Evolutionary conservation across 2,888 invertebrate genomes (phyloP).

Genomic region (Mesoligia furuncula): DNA sequence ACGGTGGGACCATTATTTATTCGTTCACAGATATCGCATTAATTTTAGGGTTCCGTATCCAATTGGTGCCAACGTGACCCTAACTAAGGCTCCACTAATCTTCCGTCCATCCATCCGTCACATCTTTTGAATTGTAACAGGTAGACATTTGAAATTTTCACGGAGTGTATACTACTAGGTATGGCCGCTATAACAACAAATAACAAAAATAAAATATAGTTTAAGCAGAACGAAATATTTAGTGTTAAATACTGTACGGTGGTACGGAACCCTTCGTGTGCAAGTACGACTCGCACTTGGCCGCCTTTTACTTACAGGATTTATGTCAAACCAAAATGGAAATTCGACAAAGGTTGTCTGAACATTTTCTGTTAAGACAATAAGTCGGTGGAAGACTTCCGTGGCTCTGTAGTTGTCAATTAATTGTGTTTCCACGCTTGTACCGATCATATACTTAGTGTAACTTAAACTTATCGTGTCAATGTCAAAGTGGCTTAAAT

Average conservation of each 20-base stretch:
- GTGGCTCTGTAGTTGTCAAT: slow-evolving; percentile 19
- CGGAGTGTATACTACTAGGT: neutral
- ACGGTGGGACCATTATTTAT: slow-evolving; percentile 74
- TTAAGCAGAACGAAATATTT: neutral
- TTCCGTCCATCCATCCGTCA: neutral
- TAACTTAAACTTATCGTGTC: slow-evolving; percentile 20
- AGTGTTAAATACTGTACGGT: neutral
- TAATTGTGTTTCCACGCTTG: slow-evolving; percentile 21
- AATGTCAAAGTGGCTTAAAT: slow-evolving; percentile 24
- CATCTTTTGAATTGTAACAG: neutral
- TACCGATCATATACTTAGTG: slow-evolving; percentile 8
- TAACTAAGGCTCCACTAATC: neutral
- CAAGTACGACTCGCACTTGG: too few species aligned
- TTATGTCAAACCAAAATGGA: slow-evolving; percentile 28
- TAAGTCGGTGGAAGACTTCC: slow-evolving; percentile 27
- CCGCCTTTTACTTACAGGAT: slow-evolving; percentile 20
- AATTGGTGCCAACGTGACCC: neutral
- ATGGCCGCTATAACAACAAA: neutral
- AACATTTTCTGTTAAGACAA: slow-evolving; percentile 49
- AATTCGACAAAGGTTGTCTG: slow-evolving; percentile 31
- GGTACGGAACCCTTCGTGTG: neutral
- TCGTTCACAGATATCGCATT: slow-evolving; percentile 49
- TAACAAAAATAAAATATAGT: too few species aligned
- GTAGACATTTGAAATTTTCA: neutral
- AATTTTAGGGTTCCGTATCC: slow-evolving; percentile 17